A percentile compares a stretch with the other conserved stretches of the same genome.
These are phyloP conservation scores for Cyrtodaria siliqua DNA, from an alignment of 2,888 invertebrate genomes.

Conservation along the genomic window DNA sequence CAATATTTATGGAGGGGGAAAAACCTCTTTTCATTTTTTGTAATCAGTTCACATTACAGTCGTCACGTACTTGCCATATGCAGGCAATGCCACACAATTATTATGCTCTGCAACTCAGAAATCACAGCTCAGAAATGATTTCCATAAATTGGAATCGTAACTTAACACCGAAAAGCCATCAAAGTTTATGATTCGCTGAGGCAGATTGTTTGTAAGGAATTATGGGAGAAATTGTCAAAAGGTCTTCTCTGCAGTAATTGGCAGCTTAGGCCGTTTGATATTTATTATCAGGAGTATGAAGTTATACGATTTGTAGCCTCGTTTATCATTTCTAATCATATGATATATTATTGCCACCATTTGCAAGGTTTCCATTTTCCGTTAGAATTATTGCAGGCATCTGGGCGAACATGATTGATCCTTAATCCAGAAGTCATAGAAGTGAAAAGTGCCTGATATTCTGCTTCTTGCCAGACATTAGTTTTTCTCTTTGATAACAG, in stretches of 20 bases:
- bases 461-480: too few relatives aligned
- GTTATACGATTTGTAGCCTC: slow-evolving; percentile 48
- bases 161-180: slow-evolving; percentile 28
- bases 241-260: slow-evolving; percentile 55
- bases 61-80: too few relatives aligned
- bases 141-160: slow-evolving; percentile 33
- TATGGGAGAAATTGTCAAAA: slow-evolving; percentile 51
- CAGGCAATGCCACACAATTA: too few relatives aligned
- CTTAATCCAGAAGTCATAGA: slow-evolving; percentile 53
- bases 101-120: neutral
- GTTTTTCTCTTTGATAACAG: too few relatives aligned
- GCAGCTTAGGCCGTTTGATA: slow-evolving; percentile 55
- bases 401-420: slow-evolving; percentile 49
- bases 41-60: too few relatives aligned
- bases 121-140: slow-evolving; percentile 19
- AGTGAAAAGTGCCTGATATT: slow-evolving; percentile 23
- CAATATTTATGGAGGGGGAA: slow-evolving; percentile 12
- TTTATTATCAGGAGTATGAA: slow-evolving; percentile 52
- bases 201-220: slow-evolving; percentile 48
- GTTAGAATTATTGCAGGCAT: slow-evolving; percentile 46
- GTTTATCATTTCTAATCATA: slow-evolving; percentile 64
- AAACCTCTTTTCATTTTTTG: neutral
- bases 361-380: slow-evolving; percentile 55
- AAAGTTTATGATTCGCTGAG: slow-evolving; percentile 24
- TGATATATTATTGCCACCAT: slow-evolving; percentile 55